Conservation (phyloP, 2,888 invertebrate species). For the Candidula unifasciata region DNA sequence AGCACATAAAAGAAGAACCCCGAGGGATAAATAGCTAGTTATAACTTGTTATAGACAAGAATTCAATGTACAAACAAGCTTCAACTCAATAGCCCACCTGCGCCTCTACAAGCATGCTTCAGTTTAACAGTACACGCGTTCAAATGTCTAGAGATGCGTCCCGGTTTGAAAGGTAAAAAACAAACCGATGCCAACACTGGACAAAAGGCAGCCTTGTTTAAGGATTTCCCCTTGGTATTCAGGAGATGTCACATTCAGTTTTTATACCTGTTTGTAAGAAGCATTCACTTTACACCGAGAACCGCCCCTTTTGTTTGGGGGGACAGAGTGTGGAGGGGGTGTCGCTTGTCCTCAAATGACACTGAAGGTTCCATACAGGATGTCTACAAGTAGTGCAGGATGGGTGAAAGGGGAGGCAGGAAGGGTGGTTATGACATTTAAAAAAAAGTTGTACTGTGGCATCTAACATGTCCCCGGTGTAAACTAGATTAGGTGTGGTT, state of each 20-base stretch:
- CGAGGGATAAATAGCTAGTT: neutral
- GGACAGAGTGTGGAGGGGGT: no score
- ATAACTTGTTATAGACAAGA: neutral
- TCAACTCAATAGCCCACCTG: neutral
- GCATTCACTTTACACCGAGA: neutral
- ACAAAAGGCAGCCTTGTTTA: neutral
- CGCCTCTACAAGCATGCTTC: neutral
- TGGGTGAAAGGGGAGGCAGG: neutral
- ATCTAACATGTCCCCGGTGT: no score
- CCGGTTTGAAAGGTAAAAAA: neutral
- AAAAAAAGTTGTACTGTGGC: no score
- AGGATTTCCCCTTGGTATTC: neutral
- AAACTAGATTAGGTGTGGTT: no score
- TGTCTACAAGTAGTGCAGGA: neutral
- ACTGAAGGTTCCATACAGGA: no score
- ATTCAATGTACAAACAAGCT: neutral
- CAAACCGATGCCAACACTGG: neutral
- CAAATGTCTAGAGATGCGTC: neutral
- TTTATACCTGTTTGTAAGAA: neutral
- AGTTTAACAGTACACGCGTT: neutral
- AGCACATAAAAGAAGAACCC: neutral
- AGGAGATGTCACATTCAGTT: neutral
- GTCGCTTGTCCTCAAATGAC: no score
- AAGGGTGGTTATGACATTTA: no score
- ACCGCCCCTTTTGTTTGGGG: no score